A percentile compares a stretch with the other conserved stretches of the same genome.
phyloP scores from a whole-genome alignment of 2,888 invertebrate genomes.

The Anagyrus pseudococci region DNA sequence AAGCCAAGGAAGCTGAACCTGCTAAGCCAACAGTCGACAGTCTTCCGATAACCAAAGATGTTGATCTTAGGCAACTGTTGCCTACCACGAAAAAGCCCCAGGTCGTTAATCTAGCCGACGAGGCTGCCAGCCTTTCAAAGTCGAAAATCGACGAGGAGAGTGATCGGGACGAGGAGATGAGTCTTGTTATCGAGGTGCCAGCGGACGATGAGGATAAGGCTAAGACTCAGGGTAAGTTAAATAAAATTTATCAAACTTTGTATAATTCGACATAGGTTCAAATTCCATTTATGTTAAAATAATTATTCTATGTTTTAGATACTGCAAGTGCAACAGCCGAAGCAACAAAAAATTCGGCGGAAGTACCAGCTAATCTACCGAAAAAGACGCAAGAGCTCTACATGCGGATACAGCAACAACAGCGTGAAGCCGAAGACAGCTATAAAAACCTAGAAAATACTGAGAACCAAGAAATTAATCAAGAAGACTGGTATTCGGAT shows the following conservation, averaged over 20 bases:
- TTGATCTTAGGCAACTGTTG: slow-evolving; percentile 61
- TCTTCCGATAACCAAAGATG: slow-evolving; percentile 45
- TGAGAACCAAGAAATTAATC: slow-evolving; percentile 51
- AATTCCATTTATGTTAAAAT: background rate
- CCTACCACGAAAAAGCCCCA: slow-evolving; percentile 44
- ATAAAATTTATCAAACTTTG: background rate
- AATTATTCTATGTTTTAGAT: slow-evolving; percentile 1
- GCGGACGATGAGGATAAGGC: slow-evolving; percentile 57
- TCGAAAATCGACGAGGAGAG: slow-evolving; percentile 58
- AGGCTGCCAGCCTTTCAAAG: slow-evolving; percentile 50
- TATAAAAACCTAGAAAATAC: slow-evolving; percentile 59
- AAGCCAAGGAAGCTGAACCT: slow-evolving; percentile 10
- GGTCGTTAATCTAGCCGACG: slow-evolving; percentile 53
- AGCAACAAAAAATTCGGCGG: slow-evolving; percentile 28
- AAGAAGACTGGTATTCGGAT: slow-evolving; percentile 79
- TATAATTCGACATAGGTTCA: background rate
- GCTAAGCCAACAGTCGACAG: background rate
- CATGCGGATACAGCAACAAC: slow-evolving; percentile 72
- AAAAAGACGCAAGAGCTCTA: slow-evolving; percentile 73
- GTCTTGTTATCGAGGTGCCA: slow-evolving; percentile 57
- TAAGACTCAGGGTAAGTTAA: slow-evolving; percentile 42
- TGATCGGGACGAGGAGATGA: slow-evolving; percentile 58
- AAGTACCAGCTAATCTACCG: slow-evolving; percentile 67
- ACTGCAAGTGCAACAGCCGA: too few species aligned
- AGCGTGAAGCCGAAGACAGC: slow-evolving; percentile 62